These are phyloP conservation scores for Montipora cactus DNA, from an alignment of 64 coral and sea anemone genomes.

Conservation along the genomic window DNA sequence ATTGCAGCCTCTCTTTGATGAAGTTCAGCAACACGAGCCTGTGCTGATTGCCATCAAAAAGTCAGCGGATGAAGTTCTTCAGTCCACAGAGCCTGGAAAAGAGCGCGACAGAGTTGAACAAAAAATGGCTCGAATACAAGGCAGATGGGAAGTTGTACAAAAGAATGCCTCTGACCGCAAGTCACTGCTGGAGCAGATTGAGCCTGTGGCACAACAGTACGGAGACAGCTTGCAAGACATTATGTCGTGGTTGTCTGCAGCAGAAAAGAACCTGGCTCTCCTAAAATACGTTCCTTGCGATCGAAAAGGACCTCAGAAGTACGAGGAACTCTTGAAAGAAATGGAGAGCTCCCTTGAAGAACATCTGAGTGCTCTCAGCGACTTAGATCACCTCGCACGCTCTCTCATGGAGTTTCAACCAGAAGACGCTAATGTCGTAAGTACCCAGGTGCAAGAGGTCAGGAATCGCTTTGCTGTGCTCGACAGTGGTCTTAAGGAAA, in stretches of 20 bases:
- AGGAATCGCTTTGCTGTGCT: constrained; percentile 76
- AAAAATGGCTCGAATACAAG: constrained; percentile 72
- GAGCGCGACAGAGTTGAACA: constrained; percentile 82
- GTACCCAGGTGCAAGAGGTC: constrained; percentile 71
- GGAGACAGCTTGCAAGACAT: constrained; percentile 58
- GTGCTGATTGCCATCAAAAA: constrained; percentile 71
- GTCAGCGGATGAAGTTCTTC: constrained; percentile 79
- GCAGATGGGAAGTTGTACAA: constrained; percentile 83
- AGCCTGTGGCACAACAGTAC: constrained; percentile 78
- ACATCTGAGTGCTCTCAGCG: constrained; percentile 39
- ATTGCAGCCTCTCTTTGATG: constrained; percentile 77
- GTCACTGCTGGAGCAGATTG: constrained; percentile 77
- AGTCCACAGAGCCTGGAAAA: constrained; percentile 68
- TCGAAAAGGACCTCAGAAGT: constrained; percentile 75
- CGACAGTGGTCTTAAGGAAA: constrained; percentile 52
- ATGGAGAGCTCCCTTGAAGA: constrained; percentile 71
- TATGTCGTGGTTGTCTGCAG: constrained; percentile 70
- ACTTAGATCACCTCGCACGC: constrained; percentile 72
- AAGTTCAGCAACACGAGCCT: constrained; percentile 87
- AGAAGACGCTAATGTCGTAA: constrained; percentile 68
- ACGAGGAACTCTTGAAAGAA: constrained; percentile 76
- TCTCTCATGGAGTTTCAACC: constrained; percentile 79
- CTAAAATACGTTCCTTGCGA: constrained; percentile 81
- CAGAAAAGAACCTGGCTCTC: constrained; percentile 64
- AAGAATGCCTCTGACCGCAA: constrained; percentile 76